These are phyloP conservation scores for Megaceryle alcyon DNA, from an alignment of 2,797 vertebrate genomes.

Conservation along the genomic window DNA sequence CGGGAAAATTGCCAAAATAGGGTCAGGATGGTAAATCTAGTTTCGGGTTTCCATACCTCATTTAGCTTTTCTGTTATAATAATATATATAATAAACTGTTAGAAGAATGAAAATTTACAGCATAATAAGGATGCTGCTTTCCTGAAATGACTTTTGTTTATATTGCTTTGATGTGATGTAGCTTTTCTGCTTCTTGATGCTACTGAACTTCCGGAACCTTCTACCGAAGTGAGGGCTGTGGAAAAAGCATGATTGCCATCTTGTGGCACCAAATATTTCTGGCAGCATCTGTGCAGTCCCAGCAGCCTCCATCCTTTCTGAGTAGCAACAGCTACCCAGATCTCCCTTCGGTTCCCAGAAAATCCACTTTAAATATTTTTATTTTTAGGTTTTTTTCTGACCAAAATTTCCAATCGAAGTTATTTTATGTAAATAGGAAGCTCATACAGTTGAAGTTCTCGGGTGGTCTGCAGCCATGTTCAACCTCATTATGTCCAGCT, in stretches of 20 bases:
- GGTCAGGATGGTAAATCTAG: slow-evolving; percentile 7
- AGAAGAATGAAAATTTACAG: not conserved
- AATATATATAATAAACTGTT: not conserved
- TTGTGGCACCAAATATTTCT: slow-evolving; percentile 38
- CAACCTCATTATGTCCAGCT: not conserved
- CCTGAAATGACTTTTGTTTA: not conserved
- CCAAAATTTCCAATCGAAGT: not conserved
- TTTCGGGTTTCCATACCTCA: not conserved
- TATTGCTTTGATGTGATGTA: not conserved
- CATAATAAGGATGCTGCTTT: not conserved
- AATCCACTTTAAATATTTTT: not conserved
- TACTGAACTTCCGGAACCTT: slow-evolving; percentile 60
- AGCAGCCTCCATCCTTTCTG: not conserved
- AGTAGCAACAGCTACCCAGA: not conserved
- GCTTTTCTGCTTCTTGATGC: not conserved
- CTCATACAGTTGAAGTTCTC: not conserved
- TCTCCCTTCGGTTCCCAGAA: not conserved
- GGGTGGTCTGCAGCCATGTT: not conserved
- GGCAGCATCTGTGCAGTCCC: not conserved
- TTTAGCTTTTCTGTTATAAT: slow-evolving; percentile 14
- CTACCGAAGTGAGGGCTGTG: not conserved
- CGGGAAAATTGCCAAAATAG: slow-evolving; percentile 28
- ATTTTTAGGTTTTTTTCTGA: not conserved
- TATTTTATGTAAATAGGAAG: not conserved
- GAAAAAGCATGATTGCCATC: slow-evolving; percentile 53